Evolutionary conservation across 2,888 invertebrate genomes (phyloP).

Genomic region (Pediacus dermestoides): DNA sequence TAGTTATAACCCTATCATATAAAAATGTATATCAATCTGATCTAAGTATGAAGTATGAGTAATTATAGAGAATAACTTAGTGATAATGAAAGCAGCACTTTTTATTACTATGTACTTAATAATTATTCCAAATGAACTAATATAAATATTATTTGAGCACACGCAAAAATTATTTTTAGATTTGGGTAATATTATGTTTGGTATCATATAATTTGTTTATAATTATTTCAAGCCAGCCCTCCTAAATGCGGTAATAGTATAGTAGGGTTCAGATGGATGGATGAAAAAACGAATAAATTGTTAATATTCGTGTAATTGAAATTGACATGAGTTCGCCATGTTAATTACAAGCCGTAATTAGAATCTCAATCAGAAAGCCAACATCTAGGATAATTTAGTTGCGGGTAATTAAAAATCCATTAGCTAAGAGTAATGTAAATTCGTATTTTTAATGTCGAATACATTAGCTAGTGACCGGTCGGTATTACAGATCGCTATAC

Average conservation of each 20-base stretch:
- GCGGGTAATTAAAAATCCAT: conserved; percentile 50
- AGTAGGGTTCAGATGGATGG: conserved; percentile 7
- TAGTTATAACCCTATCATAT: no score
- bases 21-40: no score
- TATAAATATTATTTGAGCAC: conserved; percentile 5
- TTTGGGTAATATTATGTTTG: conserved; percentile 19
- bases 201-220: conserved; percentile 22
- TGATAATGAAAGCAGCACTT: not conserved
- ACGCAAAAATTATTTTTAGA: conserved; percentile 7
- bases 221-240: conserved; percentile 21
- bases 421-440: conserved; percentile 48
- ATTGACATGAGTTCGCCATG: conserved; percentile 45
- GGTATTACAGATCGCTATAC: conserved; percentile 30
- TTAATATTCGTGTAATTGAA: conserved; percentile 46
- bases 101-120: not conserved
- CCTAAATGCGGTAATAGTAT: conserved; percentile 19
- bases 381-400: conserved; percentile 45
- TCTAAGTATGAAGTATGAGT: no score
- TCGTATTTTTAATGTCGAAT: conserved; percentile 44
- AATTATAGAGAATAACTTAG: no score
- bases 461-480: conserved; percentile 35
- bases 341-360: conserved; percentile 46
- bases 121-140: conserved; percentile 4
- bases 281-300: conserved; percentile 31
- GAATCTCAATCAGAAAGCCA: conserved; percentile 45